Conservation (phyloP, 2,113 vertebrate species). For the Silurus glanis region DNA sequence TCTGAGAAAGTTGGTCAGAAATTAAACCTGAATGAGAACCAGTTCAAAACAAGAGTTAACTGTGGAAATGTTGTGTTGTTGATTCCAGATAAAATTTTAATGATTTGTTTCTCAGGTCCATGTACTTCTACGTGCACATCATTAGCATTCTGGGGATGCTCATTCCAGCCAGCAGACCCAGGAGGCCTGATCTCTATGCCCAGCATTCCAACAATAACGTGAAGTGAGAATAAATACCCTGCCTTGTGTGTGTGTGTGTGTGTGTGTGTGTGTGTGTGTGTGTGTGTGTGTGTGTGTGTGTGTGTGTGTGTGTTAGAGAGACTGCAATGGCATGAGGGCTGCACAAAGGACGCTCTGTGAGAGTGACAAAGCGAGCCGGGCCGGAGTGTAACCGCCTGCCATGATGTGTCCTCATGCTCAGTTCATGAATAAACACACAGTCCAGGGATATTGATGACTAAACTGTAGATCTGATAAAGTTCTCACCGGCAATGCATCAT, state of each 20-base stretch:
- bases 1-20: neutral
- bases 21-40: neutral
- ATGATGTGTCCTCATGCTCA: neutral
- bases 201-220: constrained; percentile 72
- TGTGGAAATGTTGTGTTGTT: neutral
- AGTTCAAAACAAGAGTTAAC: neutral
- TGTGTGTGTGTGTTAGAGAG: constrained; percentile 1
- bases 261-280: constrained; percentile 13
- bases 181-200: constrained; percentile 52
- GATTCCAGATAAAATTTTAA: neutral
- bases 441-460: neutral
- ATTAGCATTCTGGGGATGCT: constrained; percentile 82
- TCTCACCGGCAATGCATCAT: neutral
- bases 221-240: constrained; percentile 65
- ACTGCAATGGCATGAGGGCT: neutral
- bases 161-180: constrained; percentile 68
- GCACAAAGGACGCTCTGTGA: constrained; percentile 57
- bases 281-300: neutral
- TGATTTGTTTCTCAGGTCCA: constrained; percentile 76
- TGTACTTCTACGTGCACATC: constrained; percentile 92
- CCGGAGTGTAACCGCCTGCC: constrained; percentile 20
- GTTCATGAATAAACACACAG: constrained; percentile 22
- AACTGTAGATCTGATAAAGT: neutral
- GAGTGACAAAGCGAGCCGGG: constrained; percentile 48
- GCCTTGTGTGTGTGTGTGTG: constrained; percentile 35